Evolutionary conservation across 2,888 invertebrate species (phyloP).

Genomic region (Chironomus riparius): DNA sequence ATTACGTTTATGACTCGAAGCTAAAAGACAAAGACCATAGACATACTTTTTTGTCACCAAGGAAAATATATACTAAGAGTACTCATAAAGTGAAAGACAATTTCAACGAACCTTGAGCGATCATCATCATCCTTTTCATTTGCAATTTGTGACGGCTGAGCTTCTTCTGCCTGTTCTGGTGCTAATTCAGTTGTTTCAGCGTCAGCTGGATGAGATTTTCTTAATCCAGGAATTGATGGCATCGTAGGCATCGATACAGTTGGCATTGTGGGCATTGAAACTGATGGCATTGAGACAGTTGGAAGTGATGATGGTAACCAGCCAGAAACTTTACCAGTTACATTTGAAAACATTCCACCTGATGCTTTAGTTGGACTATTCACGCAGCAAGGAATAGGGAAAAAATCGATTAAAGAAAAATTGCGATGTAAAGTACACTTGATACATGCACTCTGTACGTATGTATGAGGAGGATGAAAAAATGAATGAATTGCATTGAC

Average conservation of each 20-base stretch:
- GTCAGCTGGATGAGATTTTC: slow-evolving; percentile 53
- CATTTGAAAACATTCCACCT: slow-evolving; percentile 77
- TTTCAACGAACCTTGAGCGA: slow-evolving; percentile 23
- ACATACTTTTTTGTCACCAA: not conserved
- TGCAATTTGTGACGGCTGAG: not conserved
- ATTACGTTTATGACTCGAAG: not conserved
- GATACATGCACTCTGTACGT: not conserved
- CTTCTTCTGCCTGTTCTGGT: slow-evolving; percentile 32
- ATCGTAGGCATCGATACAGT: slow-evolving; percentile 42
- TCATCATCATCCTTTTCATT: slow-evolving; percentile 20
- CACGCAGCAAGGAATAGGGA: slow-evolving; percentile 26
- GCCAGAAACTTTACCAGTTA: slow-evolving; percentile 77
- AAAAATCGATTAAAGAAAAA: not conserved
- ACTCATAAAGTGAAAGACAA: not conserved
- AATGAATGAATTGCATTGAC: not conserved
- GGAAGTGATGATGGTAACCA: slow-evolving; percentile 62
- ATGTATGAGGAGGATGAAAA: not conserved
- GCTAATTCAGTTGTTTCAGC: slow-evolving; percentile 41
- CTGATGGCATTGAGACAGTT: slow-evolving; percentile 40
- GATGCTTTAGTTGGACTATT: slow-evolving; percentile 63
- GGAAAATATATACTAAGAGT: not conserved
- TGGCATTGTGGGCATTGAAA: slow-evolving; percentile 42
- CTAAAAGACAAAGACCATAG: not conserved
- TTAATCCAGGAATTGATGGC: slow-evolving; percentile 57
- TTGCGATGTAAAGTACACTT: not conserved